phyloP scores from a whole-genome alignment of 2,888 invertebrate species.

The Tridacna gigas region DNA sequence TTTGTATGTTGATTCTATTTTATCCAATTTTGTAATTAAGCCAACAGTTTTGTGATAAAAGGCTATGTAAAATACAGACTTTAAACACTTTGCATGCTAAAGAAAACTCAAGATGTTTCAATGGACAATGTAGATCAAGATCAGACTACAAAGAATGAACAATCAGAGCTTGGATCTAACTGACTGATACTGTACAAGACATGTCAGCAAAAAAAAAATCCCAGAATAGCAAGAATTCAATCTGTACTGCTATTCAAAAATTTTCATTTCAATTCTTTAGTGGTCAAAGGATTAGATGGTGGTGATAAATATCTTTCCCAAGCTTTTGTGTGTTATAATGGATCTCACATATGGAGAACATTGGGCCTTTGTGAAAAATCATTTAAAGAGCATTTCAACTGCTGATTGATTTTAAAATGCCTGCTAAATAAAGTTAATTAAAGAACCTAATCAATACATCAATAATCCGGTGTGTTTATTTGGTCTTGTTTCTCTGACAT shows the following conservation, averaged over 20 bases:
- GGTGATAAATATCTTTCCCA: conserved; percentile 8
- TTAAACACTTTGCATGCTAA: too few relatives aligned
- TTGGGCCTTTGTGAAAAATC: conserved; percentile 12
- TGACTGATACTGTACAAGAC: too few relatives aligned
- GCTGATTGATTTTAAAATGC: conserved; percentile 5
- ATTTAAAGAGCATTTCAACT: conserved; percentile 11
- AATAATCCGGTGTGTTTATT: background rate
- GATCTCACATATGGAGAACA: background rate
- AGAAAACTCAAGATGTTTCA: too few relatives aligned
- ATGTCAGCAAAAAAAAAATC: too few relatives aligned
- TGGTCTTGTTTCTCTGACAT: background rate
- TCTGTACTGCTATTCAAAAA: too few relatives aligned
- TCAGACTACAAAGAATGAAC: too few relatives aligned
- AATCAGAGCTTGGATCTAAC: too few relatives aligned
- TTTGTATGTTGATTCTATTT: conserved; percentile 6
- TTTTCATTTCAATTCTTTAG: too few relatives aligned
- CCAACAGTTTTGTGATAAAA: conserved; percentile 18
- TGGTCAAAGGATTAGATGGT: background rate
- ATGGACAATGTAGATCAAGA: too few relatives aligned
- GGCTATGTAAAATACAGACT: background rate
- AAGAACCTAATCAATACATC: background rate
- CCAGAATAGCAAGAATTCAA: too few relatives aligned
- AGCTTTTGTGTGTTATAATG: conserved; percentile 16
- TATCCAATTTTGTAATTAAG: conserved; percentile 15
- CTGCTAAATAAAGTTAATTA: conserved; percentile 7